These are phyloP conservation scores for Scaptomyza graminum DNA, from an alignment of 1,140 invertebrate genomes.

Conservation along the genomic window DNA sequence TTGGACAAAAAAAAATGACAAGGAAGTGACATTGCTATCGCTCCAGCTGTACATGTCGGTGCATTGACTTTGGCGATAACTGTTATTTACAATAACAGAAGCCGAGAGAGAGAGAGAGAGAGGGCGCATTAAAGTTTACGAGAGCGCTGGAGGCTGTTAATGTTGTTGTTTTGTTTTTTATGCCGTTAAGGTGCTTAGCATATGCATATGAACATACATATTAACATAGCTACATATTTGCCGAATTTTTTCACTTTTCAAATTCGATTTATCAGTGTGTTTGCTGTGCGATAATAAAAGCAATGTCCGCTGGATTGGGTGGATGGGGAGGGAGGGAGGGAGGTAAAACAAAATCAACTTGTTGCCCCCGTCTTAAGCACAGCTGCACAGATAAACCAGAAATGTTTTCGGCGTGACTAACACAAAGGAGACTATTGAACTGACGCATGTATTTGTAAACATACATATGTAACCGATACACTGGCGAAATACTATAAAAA, in stretches of 20 bases:
- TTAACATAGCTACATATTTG: constrained; percentile 1
- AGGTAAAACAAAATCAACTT: constrained; percentile 33
- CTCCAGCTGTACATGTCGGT: constrained; percentile 30
- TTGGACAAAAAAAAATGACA: constrained; percentile 19
- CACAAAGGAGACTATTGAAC: constrained; percentile 43
- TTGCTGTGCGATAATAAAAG: constrained; percentile 28
- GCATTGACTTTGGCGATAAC: constrained; percentile 52
- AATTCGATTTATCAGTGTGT: constrained; percentile 30
- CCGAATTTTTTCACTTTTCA: constrained; percentile 25
- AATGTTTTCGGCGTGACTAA: constrained; percentile 65
- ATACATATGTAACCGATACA: constrained; percentile 33
- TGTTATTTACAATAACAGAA: constrained; percentile 47
- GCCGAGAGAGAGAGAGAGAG: neutral
- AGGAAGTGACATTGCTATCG: constrained; percentile 14
- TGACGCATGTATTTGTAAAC: constrained; percentile 3
- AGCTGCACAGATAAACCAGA: constrained; percentile 64
- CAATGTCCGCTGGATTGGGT: neutral
- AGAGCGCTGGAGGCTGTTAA: constrained; percentile 17
- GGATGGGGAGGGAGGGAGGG: neutral
- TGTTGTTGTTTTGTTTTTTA: constrained; percentile 12
- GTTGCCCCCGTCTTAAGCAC: constrained; percentile 33
- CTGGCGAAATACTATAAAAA: constrained; percentile 46
- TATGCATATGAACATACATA: constrained; percentile 17
- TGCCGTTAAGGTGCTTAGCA: constrained; percentile 29
- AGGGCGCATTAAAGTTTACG: neutral